Percentiles rank a stretch among this genome's conserved stretches.
phyloP scores from a whole-genome alignment of 2,797 vertebrate genomes.

The Graptemys geographica region DNA sequence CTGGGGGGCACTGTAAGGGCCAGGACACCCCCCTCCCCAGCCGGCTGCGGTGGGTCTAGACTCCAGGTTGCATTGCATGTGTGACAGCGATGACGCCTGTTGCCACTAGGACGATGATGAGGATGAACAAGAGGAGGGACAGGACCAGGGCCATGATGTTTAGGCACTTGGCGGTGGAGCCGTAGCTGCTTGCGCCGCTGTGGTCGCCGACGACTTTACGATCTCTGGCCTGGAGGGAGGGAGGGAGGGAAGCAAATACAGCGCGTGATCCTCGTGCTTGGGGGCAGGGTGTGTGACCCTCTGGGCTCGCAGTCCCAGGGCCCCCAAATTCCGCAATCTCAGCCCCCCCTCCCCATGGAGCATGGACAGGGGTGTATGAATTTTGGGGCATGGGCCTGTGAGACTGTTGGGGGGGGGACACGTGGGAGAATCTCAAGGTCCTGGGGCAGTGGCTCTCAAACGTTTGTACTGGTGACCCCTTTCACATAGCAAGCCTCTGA shows the following conservation, averaged over 20 bases:
- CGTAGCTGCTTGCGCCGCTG: conserved; percentile 34
- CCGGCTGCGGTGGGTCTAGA: rapidly evolving
- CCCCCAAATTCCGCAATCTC: neutral
- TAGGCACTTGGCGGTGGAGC: conserved; percentile 53
- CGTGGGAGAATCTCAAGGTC: neutral
- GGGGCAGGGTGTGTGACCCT: neutral
- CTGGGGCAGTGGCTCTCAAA: neutral
- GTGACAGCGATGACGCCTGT: rapidly evolving
- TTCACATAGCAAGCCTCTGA: no score
- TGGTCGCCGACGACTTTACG: conserved; percentile 47
- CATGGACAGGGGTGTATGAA: neutral
- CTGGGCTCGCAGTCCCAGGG: neutral
- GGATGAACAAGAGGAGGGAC: rapidly evolving
- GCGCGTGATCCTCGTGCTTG: neutral
- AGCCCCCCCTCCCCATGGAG: no score
- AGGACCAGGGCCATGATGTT: conserved; percentile 41
- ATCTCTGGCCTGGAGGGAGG: conserved; percentile 31
- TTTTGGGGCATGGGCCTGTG: neutral
- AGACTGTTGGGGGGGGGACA: neutral
- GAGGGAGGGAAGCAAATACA: neutral
- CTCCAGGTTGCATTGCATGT: rapidly evolving
- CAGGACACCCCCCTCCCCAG: neutral
- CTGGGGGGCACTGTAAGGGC: rapidly evolving
- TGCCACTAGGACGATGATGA: rapidly evolving
- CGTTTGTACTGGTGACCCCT: no score